These are phyloP conservation scores for Cerceris ruficornis DNA, from an alignment of 2,888 invertebrate species.

Conservation along the genomic window DNA sequence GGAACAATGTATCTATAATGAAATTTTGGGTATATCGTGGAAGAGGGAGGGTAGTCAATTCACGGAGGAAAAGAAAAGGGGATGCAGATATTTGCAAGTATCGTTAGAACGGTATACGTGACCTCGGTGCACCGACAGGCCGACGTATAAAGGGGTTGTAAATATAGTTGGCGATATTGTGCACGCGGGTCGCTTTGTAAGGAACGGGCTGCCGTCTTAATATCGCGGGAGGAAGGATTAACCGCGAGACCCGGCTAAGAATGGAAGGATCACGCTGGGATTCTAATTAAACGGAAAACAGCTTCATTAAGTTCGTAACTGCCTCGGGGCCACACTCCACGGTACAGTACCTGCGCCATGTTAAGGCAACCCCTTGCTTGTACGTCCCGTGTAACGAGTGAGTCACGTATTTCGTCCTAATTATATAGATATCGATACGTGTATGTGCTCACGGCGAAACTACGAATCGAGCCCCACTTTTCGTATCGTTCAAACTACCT, in stretches of 20 bases:
- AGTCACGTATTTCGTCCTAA: slow-evolving; percentile 53
- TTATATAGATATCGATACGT: slow-evolving; percentile 31
- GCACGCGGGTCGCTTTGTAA: slow-evolving; percentile 59
- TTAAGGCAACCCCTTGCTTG: slow-evolving; percentile 46
- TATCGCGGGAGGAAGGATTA: slow-evolving; percentile 75
- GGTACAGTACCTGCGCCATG: slow-evolving; percentile 56
- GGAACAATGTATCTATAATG: too few relatives aligned
- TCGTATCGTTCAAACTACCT: neutral
- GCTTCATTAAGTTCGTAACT: slow-evolving; percentile 78
- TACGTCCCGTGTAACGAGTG: slow-evolving; percentile 38
- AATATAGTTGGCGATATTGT: slow-evolving; percentile 56
- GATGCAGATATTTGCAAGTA: too few relatives aligned
- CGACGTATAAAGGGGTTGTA: too few relatives aligned
- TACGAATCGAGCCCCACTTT: neutral
- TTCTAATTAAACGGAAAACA: slow-evolving; percentile 81
- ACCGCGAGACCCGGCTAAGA: slow-evolving; percentile 71
- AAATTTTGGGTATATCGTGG: too few relatives aligned
- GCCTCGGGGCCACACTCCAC: slow-evolving; percentile 66
- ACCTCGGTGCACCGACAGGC: too few relatives aligned
- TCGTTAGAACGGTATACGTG: too few relatives aligned
- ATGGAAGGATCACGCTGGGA: slow-evolving; percentile 77
- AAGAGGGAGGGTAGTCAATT: too few relatives aligned
- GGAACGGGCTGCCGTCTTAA: slow-evolving; percentile 72
- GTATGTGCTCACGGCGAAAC: neutral
- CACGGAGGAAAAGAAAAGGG: too few relatives aligned